phyloP scores from a whole-genome alignment of 2,888 invertebrate genomes.

The Anthrax anthrax region DNA sequence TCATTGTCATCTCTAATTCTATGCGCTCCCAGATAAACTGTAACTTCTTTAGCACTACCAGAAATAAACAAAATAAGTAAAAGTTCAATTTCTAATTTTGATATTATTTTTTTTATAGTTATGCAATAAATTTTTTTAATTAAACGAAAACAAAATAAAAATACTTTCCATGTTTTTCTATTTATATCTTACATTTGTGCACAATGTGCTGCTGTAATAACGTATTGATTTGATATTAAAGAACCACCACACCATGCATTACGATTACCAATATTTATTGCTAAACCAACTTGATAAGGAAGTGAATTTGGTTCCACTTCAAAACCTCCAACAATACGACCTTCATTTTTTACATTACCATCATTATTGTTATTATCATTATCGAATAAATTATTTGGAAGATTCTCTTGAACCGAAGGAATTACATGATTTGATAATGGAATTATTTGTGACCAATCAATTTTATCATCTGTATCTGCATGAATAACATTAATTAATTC shows the following conservation, averaged over 20 bases:
- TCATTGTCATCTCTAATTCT: conserved; percentile 1
- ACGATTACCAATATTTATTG: background rate
- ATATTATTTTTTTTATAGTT: background rate
- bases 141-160: too few species aligned
- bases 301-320: conserved; percentile 25
- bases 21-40: conserved; percentile 9
- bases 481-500: too few species aligned
- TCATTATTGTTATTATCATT: background rate
- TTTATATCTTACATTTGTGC: conserved; percentile 29
- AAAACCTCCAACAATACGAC: conserved; percentile 29
- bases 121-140: background rate
- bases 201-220: conserved; percentile 7
- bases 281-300: conserved; percentile 18
- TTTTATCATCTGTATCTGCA: too few species aligned
- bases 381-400: too few species aligned
- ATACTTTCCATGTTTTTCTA: too few species aligned
- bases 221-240: conserved; percentile 1
- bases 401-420: background rate
- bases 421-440: background rate
- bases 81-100: background rate
- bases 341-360: conserved; percentile 4
- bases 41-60: conserved; percentile 6
- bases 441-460: background rate
- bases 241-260: conserved; percentile 5
- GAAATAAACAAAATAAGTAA: too few species aligned